Base-by-base conservation (phyloP, 2,888 invertebrate species). In the Gortyna flavago region DNA sequence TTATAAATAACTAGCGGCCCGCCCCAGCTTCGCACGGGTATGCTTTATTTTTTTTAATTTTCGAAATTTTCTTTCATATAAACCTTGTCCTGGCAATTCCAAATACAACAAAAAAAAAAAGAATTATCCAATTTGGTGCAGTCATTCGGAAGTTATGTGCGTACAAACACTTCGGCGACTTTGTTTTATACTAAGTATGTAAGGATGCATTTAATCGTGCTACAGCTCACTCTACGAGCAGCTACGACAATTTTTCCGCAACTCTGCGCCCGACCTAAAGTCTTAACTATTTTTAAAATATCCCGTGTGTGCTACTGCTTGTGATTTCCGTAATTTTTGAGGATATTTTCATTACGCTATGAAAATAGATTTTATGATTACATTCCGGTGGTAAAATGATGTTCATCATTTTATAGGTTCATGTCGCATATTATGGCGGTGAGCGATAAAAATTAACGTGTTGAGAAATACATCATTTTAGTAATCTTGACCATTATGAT, bases 321-420 rank as follows among this genome's bases (percentile, higher is more conserved):
- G 32, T n/a, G 13, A 67, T 79, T 80, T 48, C 75, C 18, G 77
- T 89, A 87, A 88, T 87, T 89, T 85, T 67, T 72, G 82, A 73
- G 41, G 66, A 90, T 86, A 87, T 88, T 86, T 85, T 87, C 75
- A 77, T 76, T 87, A 83, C 77, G 79, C 82, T 85, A 87, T 87
- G 81, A 87, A 85, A 86, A 85, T 83, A 83, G 73, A 61, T 82
- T 91, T 91, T 86, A 92, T 81, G 86, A 84, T 72, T 70, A 74
- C 79, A 83, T 88, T 88, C 86, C 82, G 73, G 87, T 72, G 73
- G 83, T 85, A 78, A 88, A 86, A 79, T 68, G n/a, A 78, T 72
- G 77, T 85, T 79, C 72, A 81, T 81, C 76, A 70, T 88, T 75
- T 85, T 84, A 82, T 85, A 65, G 25, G 18, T 51, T 38, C 64